phyloP scores from a whole-genome alignment of 2,888 invertebrate species.

The Nasonovia ribisnigri region DNA sequence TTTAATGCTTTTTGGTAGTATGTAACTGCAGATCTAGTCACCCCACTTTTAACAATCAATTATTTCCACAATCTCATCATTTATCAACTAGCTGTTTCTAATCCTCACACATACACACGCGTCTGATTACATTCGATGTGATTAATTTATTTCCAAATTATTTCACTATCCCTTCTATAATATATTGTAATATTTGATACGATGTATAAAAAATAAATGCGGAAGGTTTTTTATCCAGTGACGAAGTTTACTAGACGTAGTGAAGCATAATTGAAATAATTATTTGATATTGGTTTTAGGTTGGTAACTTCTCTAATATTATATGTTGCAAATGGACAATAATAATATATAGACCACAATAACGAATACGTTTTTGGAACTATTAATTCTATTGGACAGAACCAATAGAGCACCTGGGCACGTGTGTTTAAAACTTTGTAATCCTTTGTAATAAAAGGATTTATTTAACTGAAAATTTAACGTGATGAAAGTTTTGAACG shows the following conservation, averaged over 20 bases:
- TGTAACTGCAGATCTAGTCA: background rate
- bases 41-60: constrained; percentile 36
- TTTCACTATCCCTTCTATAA: background rate
- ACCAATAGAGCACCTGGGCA: background rate
- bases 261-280: background rate
- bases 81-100: constrained; percentile 35
- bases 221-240: background rate
- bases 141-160: constrained; percentile 37
- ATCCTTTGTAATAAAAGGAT: background rate
- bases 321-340: background rate
- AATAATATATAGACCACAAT: background rate
- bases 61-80: constrained; percentile 32
- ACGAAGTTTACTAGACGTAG: background rate
- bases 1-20: constrained; percentile 23
- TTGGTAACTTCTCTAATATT: background rate
- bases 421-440: background rate
- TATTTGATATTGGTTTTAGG: background rate
- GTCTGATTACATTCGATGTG: background rate
- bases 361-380: background rate
- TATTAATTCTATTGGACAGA: too few relatives aligned
- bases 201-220: background rate
- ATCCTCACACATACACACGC: background rate
- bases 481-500: background rate
- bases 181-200: background rate
- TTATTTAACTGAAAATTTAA: background rate